Percentiles rank a stretch among this genome's conserved stretches.
These are phyloP conservation scores for Leuciscus waleckii DNA, from an alignment of 2,797 vertebrate genomes.

Conservation along the genomic window DNA sequence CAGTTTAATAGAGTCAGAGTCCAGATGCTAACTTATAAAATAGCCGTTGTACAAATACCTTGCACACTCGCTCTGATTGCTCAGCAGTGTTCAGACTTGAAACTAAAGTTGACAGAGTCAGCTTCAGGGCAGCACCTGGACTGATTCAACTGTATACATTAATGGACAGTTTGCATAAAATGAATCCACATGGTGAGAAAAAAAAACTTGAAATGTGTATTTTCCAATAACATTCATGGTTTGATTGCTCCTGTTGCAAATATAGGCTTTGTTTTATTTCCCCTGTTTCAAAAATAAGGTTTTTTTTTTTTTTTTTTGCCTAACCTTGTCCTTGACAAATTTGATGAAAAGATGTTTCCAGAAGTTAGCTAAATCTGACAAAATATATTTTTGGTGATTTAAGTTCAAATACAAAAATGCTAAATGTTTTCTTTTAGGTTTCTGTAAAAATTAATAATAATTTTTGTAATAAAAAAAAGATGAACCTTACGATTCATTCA, in stretches of 20 bases:
- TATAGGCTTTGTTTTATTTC: not conserved
- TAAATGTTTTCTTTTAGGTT: not conserved
- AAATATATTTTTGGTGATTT: not conserved
- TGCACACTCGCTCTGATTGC: conserved; percentile 31
- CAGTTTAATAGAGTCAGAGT: conserved; percentile 49
- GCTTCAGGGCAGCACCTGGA: conserved; percentile 49
- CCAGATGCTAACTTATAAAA: conserved; percentile 55
- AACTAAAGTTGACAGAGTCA: conserved; percentile 26
- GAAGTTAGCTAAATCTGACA: not conserved
- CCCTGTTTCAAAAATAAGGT: no score
- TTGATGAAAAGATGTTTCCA: not conserved
- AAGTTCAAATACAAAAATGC: not conserved
- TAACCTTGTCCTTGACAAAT: not conserved
- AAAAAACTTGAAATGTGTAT: not conserved
- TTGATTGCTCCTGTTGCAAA: not conserved
- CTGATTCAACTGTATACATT: conserved; percentile 35
- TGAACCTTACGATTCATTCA: not conserved
- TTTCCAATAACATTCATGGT: not conserved
- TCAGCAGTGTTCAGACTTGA: conserved; percentile 31
- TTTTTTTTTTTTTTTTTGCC: not conserved
- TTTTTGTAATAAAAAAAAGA: not conserved
- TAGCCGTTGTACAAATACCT: conserved; percentile 38
- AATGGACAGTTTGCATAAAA: conserved; percentile 35
- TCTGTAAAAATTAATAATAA: not conserved
- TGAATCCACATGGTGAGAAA: not conserved